A percentile compares a stretch with the other conserved stretches of the same genome.
Conservation (phyloP, 2,113 vertebrate species). For the Ginglymostoma cirratum region DNA sequence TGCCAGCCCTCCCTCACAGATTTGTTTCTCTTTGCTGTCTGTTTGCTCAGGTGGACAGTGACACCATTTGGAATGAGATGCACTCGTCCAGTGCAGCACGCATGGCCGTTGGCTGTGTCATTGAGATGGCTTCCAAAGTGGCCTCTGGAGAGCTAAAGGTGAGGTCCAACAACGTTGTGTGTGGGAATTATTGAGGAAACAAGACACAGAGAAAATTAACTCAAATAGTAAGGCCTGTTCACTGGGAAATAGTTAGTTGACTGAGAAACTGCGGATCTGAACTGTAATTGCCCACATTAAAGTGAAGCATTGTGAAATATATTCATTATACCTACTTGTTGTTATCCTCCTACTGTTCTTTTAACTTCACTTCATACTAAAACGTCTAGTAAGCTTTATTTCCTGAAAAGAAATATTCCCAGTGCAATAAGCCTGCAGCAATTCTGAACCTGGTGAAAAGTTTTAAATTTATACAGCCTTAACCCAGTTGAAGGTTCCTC, state of each 20-base stretch:
- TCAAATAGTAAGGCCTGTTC: conserved; percentile 48
- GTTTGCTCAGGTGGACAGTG: conserved; percentile 98
- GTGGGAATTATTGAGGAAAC: conserved; percentile 62
- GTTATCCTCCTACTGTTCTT: conserved; percentile 47
- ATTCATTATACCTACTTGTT: conserved; percentile 55
- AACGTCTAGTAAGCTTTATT: conserved; percentile 55
- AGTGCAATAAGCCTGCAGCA: conserved; percentile 80
- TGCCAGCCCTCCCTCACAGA: conserved; percentile 78
- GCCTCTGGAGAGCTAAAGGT: conserved; percentile 77
- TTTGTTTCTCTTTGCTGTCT: conserved; percentile 72
- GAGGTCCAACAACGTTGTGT: conserved; percentile 69
- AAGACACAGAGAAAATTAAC: conserved; percentile 53
- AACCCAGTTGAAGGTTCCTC: neutral
- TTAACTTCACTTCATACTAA: conserved; percentile 47
- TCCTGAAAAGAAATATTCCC: conserved; percentile 54
- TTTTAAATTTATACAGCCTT: conserved; percentile 10
- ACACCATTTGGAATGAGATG: conserved; percentile 86
- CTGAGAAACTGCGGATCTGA: conserved; percentile 58
- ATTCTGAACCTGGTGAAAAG: neutral
- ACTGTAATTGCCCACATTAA: conserved; percentile 59
- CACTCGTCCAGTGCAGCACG: conserved; percentile 67
- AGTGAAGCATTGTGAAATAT: conserved; percentile 61
- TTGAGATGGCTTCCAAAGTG: conserved; percentile 68
- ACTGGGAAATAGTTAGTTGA: conserved; percentile 41
- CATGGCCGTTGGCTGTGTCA: conserved; percentile 84